A percentile compares a stretch with the other conserved stretches of the same genome.
These are phyloP conservation scores for Miniopterus natalensis DNA, from an alignment of 2,113 vertebrate species.

Conservation along the genomic window DNA sequence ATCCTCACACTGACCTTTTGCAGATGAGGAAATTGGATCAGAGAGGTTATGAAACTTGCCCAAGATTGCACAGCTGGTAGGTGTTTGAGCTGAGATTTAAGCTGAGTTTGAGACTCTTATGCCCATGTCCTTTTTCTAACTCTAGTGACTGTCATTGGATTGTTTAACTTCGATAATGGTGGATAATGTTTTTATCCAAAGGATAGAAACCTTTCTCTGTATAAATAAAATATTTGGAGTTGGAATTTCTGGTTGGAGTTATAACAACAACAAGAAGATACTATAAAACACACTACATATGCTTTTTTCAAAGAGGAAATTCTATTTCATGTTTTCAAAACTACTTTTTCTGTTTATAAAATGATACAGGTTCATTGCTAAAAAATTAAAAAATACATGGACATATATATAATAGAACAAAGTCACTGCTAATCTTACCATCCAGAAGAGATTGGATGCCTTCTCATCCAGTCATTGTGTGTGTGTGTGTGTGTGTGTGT, in stretches of 20 bases:
- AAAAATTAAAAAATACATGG: conserved; percentile 24
- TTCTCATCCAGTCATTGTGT: background rate
- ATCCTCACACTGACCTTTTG: background rate
- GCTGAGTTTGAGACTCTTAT: background rate
- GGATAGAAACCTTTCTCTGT: background rate
- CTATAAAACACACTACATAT: background rate
- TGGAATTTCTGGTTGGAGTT: conserved; percentile 9
- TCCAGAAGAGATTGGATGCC: background rate
- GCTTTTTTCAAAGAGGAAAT: conserved; percentile 32
- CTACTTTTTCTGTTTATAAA: background rate
- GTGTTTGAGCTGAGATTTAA: background rate
- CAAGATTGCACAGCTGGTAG: background rate
- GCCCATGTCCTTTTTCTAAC: background rate
- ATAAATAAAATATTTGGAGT: background rate
- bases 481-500: background rate
- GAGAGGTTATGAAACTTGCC: background rate
- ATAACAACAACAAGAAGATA: background rate
- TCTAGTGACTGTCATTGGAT: background rate
- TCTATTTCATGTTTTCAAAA: background rate
- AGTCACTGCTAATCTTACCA: background rate
- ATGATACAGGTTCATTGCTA: background rate
- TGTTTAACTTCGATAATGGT: background rate
- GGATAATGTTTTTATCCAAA: background rate
- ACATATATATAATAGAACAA: background rate
- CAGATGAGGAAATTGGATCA: background rate